Percentiles rank a stretch among this genome's conserved stretches.
phyloP scores from a whole-genome alignment of 2,888 invertebrate species.

The Athalia rosae region DNA sequence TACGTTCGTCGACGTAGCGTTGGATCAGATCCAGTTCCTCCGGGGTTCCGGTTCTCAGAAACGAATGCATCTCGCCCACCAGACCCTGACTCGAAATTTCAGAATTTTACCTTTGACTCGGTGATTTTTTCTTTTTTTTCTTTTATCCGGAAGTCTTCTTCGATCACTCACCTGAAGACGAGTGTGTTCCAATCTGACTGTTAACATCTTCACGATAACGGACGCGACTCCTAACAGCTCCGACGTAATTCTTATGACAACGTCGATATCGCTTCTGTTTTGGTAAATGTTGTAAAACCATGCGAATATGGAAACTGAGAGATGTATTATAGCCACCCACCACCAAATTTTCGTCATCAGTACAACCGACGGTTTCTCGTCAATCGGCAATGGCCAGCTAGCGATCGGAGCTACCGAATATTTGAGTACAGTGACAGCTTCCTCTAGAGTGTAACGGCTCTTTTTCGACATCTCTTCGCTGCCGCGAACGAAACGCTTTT shows the following conservation, averaged over 20 bases:
- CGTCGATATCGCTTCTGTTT: neutral
- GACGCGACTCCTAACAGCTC: neutral
- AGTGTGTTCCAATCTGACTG: conserved; percentile 33
- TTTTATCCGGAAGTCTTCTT: too few relatives aligned
- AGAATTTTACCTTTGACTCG: neutral
- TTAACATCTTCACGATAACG: conserved; percentile 39
- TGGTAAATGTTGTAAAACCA: neutral
- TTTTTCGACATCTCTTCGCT: neutral
- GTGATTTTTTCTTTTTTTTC: too few relatives aligned
- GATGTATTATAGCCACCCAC: neutral
- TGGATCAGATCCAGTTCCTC: too few relatives aligned
- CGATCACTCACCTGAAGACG: conserved; percentile 1
- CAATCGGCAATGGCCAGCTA: neutral
- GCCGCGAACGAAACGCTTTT: too few relatives aligned
- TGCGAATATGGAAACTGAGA: too few relatives aligned
- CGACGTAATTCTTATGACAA: neutral
- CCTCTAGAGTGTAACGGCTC: neutral
- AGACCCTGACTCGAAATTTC: too few relatives aligned
- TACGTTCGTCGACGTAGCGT: too few relatives aligned
- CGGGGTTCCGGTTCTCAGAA: too few relatives aligned
- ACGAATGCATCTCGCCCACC: too few relatives aligned
- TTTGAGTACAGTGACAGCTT: neutral
- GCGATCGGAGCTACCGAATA: neutral
- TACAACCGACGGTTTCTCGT: neutral
- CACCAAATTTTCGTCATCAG: neutral